A percentile compares a stretch with the other conserved stretches of the same genome.
These are phyloP conservation scores for Macrochelys suwanniensis DNA, from an alignment of 2,797 vertebrate species.

Conservation along the genomic window DNA sequence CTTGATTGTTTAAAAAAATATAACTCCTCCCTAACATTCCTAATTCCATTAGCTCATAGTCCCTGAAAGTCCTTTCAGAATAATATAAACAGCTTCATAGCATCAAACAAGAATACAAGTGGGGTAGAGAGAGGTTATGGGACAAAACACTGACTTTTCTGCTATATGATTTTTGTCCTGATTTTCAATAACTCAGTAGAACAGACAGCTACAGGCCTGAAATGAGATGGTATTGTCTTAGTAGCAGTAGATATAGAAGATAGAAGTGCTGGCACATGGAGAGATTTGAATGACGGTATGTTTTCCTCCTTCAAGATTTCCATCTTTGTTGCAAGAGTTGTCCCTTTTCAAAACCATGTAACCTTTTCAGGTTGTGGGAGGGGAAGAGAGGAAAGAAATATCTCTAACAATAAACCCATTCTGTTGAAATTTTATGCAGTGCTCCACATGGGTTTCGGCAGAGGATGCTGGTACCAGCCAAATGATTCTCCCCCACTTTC, in stretches of 20 bases:
- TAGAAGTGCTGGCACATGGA: not conserved
- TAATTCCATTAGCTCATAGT: not conserved
- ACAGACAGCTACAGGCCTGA: not conserved
- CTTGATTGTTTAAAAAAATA: not conserved
- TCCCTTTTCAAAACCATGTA: conserved; percentile 19
- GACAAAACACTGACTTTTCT: not conserved
- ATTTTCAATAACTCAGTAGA: not conserved
- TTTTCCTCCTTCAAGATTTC: conserved; percentile 26
- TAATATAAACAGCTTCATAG: not conserved
- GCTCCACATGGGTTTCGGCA: not conserved
- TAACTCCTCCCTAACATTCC: not conserved
- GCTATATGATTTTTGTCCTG: not conserved
- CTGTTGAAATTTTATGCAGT: not conserved
- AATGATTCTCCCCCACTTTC: not conserved
- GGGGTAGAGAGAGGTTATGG: not conserved
- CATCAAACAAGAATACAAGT: not conserved
- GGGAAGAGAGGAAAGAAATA: conserved; percentile 8
- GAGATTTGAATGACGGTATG: not conserved
- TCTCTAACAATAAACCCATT: not conserved
- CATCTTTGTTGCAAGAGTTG: conserved; percentile 2
- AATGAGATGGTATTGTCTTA: not conserved
- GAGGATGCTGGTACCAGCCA: not conserved
- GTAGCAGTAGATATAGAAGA: not conserved
- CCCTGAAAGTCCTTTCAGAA: not conserved
- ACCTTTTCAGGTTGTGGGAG: not conserved